Evolutionary conservation across 2,113 vertebrate genomes (phyloP).

Genomic region (Thamnophis sirtalis): DNA sequence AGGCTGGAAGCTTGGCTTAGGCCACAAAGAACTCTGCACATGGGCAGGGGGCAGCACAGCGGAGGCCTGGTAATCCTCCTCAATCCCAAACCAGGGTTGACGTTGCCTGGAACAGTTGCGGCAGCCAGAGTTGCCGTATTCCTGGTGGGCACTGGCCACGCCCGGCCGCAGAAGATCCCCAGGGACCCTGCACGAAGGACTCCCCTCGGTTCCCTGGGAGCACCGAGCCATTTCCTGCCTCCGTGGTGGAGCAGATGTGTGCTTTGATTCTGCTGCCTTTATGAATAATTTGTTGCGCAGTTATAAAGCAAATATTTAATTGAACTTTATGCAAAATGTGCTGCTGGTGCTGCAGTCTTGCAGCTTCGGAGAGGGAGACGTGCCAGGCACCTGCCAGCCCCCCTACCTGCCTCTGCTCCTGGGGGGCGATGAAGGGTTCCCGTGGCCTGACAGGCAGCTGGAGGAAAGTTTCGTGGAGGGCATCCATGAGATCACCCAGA

Average conservation of each 20-base stretch:
- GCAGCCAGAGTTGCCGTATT: neutral
- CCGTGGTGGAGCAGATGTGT: constrained; percentile 31
- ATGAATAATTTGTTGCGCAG: constrained; percentile 68
- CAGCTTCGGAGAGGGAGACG: neutral
- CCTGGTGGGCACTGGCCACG: neutral
- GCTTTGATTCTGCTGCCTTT: constrained; percentile 61
- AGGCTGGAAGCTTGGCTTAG: neutral
- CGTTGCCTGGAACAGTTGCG: neutral
- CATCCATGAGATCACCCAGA: neutral
- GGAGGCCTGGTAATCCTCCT: neutral
- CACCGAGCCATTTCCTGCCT: constrained; percentile 51
- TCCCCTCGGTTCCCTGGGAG: constrained; percentile 51
- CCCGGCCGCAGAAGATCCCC: neutral
- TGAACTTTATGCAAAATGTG: constrained; percentile 63
- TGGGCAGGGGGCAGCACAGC: neutral
- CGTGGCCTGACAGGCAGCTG: neutral
- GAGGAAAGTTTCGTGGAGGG: neutral
- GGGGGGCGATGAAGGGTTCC: neutral
- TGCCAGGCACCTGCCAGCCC: neutral
- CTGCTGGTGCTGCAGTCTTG: constrained; percentile 32
- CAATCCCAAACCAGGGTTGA: neutral
- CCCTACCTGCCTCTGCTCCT: neutral
- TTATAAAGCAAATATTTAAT: constrained; percentile 71
- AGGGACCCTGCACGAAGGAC: neutral
- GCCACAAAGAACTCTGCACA: neutral